These are phyloP conservation scores for Indicator indicator DNA, from an alignment of 2,113 vertebrate genomes.

Conservation along the genomic window DNA sequence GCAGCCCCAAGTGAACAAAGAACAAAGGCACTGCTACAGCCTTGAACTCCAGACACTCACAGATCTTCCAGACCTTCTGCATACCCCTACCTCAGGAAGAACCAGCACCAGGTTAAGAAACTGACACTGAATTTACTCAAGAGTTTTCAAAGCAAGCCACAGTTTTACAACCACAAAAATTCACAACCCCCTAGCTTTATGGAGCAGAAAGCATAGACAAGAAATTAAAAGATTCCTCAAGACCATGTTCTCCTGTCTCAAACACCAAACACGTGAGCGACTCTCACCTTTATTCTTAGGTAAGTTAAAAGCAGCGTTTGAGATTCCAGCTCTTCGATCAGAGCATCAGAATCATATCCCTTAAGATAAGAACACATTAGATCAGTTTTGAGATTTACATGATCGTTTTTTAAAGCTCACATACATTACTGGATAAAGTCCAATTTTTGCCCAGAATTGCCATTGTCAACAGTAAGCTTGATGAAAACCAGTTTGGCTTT, in stretches of 20 bases:
- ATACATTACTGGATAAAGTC: neutral
- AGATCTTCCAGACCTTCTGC: neutral
- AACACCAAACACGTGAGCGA: neutral
- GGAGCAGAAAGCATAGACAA: neutral
- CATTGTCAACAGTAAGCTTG: neutral
- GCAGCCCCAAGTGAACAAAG: neutral
- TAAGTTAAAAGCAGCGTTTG: conserved; percentile 70
- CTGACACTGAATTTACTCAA: neutral
- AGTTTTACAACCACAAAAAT: neutral
- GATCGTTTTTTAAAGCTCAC: neutral
- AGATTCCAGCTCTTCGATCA: conserved; percentile 51
- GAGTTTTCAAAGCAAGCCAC: neutral
- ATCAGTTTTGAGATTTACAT: neutral
- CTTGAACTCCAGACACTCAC: neutral
- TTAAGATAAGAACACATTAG: neutral
- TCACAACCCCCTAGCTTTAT: neutral
- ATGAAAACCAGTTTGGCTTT: neutral
- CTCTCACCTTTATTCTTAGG: conserved; percentile 63
- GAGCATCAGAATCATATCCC: rapidly evolving
- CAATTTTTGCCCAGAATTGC: neutral
- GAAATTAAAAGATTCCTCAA: neutral
- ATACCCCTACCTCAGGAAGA: neutral
- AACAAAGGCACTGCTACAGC: neutral
- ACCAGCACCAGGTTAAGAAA: neutral
- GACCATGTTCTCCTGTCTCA: neutral